phyloP scores from a whole-genome alignment of 1,140 invertebrate genomes.

The Phenacoccus solenopsis region DNA sequence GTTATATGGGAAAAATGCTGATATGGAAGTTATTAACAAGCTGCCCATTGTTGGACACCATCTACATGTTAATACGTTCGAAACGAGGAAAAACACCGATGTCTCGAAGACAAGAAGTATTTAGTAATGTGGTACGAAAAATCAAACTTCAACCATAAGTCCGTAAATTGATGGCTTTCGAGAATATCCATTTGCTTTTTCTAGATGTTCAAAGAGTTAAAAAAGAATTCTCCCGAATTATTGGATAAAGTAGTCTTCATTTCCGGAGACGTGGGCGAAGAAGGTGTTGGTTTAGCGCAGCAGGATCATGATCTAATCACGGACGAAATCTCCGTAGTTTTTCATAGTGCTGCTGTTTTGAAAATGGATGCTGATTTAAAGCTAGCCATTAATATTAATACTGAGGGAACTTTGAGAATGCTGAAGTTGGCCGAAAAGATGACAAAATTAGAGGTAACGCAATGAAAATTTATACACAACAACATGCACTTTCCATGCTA shows the following conservation, averaged over 20 bases:
- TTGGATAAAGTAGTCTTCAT: slow-evolving; percentile 66
- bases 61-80: slow-evolving; percentile 66
- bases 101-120: slow-evolving; percentile 49
- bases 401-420: slow-evolving; percentile 49
- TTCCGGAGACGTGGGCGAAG: slow-evolving; percentile 48
- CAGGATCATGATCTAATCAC: slow-evolving; percentile 41
- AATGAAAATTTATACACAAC: too few species aligned
- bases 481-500: too few species aligned
- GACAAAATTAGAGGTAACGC: slow-evolving; percentile 45
- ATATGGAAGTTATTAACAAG: slow-evolving; percentile 48
- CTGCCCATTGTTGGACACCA: slow-evolving; percentile 47
- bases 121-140: slow-evolving; percentile 46
- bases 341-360: slow-evolving; percentile 82
- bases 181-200: slow-evolving; percentile 19
- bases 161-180: neutral
- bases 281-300: slow-evolving; percentile 48
- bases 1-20: slow-evolving; percentile 29
- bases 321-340: slow-evolving; percentile 58
- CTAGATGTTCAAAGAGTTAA: slow-evolving; percentile 57
- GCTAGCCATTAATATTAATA: slow-evolving; percentile 58
- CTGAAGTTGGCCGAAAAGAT: slow-evolving; percentile 51
- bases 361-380: slow-evolving; percentile 56
- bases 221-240: slow-evolving; percentile 46
- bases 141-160: slow-evolving; percentile 24
- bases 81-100: slow-evolving; percentile 63